These are phyloP conservation scores for Aphidoletes aphidimyza DNA, from an alignment of 2,888 invertebrate species.

Conservation along the genomic window DNA sequence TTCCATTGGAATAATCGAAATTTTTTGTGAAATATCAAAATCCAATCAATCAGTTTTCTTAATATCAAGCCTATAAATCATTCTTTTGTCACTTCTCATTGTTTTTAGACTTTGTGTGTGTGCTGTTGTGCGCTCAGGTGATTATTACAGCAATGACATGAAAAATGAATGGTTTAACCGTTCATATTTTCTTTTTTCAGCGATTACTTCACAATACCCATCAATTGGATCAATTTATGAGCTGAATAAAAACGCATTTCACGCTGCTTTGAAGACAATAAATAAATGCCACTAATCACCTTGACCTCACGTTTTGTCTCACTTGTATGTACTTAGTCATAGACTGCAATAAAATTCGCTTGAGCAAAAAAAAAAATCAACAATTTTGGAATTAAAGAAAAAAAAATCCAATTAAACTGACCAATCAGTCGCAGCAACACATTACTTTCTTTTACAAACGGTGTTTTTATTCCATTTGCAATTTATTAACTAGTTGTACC, in stretches of 20 bases:
- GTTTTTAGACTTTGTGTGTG: not conserved
- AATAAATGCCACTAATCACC: not conserved
- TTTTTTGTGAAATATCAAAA: too few species aligned
- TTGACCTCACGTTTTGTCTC: not conserved
- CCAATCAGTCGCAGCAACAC: not conserved
- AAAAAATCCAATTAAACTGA: not conserved
- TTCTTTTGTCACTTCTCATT: not conserved
- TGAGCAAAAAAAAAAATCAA: not conserved
- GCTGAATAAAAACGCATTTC: not conserved
- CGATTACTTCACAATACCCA: not conserved
- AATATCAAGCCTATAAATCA: too few species aligned
- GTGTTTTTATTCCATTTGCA: too few species aligned
- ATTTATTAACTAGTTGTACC: too few species aligned
- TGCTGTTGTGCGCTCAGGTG: too few species aligned
- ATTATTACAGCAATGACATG: not conserved
- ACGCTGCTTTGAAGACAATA: not conserved
- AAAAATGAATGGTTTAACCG: not conserved
- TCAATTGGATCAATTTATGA: not conserved
- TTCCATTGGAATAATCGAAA: too few species aligned
- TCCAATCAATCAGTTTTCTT: too few species aligned
- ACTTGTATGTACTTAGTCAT: not conserved
- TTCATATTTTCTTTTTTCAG: not conserved
- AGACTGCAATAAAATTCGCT: too few species aligned
- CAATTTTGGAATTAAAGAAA: not conserved
- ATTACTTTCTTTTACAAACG: slow-evolving; percentile 26